Percentiles rank a stretch among this genome's conserved stretches.
phyloP scores from a whole-genome alignment of 2,888 invertebrate genomes.

The Xylocampa areola region DNA sequence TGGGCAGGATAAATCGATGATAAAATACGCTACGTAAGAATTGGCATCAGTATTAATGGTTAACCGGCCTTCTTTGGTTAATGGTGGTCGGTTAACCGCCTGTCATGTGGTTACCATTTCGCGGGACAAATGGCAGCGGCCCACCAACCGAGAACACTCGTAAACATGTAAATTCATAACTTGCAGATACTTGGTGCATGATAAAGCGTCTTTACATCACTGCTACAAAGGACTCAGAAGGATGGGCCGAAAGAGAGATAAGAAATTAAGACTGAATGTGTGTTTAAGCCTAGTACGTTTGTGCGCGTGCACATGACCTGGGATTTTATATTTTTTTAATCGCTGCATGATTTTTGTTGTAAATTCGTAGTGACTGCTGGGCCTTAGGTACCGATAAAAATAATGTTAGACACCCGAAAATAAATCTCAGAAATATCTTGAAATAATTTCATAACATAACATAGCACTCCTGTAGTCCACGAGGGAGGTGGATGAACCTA shows the following conservation, averaged over 20 bases:
- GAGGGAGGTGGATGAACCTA: too few relatives aligned
- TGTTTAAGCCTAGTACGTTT: too few relatives aligned
- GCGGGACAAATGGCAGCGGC: slow-evolving; percentile 81
- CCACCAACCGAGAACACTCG: slow-evolving; percentile 82
- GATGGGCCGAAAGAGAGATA: slow-evolving; percentile 41
- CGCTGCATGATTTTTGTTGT: too few relatives aligned
- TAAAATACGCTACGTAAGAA: slow-evolving; percentile 74
- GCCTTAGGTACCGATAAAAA: too few relatives aligned
- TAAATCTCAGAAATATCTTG: too few relatives aligned
- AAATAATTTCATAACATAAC: too few relatives aligned
- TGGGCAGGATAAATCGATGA: slow-evolving; percentile 75
- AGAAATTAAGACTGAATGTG: slow-evolving; percentile 24
- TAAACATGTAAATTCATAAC: slow-evolving; percentile 86
- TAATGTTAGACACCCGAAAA: too few relatives aligned
- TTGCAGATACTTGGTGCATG: slow-evolving; percentile 69
- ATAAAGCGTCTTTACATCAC: slow-evolving; percentile 64
- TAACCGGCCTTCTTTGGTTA: slow-evolving; percentile 72
- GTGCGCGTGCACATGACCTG: slow-evolving; percentile 2
- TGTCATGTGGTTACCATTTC: slow-evolving; percentile 80
- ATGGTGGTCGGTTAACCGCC: slow-evolving; percentile 81
- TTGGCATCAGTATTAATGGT: slow-evolving; percentile 67
- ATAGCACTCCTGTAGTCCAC: too few relatives aligned
- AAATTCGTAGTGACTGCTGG: too few relatives aligned
- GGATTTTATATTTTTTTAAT: neutral
- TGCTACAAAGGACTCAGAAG: slow-evolving; percentile 46